phyloP scores from a whole-genome alignment of 2,113 vertebrate genomes.

The Thunnus maccoyii region DNA sequence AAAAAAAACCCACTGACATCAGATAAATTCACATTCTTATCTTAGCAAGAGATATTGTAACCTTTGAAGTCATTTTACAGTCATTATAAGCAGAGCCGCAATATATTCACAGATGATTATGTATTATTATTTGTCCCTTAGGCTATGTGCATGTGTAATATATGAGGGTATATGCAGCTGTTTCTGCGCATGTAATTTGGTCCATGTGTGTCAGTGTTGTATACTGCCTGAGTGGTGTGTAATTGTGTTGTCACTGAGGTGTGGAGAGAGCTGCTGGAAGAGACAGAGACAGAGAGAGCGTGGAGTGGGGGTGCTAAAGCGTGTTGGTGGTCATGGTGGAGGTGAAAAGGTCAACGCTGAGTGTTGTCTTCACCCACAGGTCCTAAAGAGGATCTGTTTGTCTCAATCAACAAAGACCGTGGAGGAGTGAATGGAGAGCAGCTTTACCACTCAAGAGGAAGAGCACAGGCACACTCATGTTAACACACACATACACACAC shows the following conservation, averaged over 20 bases:
- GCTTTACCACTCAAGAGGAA: background rate
- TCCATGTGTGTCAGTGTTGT: slow-evolving; percentile 27
- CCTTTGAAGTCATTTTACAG: slow-evolving; percentile 65
- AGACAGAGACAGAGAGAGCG: background rate
- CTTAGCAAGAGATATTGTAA: slow-evolving; percentile 45
- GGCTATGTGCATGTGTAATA: background rate
- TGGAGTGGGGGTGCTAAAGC: background rate
- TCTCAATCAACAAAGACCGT: slow-evolving; percentile 57
- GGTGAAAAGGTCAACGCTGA: slow-evolving; percentile 60
- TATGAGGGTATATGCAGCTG: background rate
- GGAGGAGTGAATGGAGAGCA: background rate
- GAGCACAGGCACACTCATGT: background rate
- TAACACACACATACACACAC: slow-evolving; percentile 1
- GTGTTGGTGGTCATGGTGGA: slow-evolving; percentile 51
- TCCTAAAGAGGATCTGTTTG: slow-evolving; percentile 45
- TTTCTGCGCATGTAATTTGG: slow-evolving; percentile 6
- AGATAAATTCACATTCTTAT: slow-evolving; percentile 30
- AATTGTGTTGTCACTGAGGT: slow-evolving; percentile 50
- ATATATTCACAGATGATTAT: slow-evolving; percentile 47
- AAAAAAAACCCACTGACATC: slow-evolving; percentile 9
- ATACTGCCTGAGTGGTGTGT: slow-evolving; percentile 9
- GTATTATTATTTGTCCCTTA: slow-evolving; percentile 33
- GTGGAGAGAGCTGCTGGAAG: slow-evolving; percentile 27
- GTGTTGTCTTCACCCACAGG: slow-evolving; percentile 19
- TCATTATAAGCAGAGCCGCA: slow-evolving; percentile 39